Percentiles rank a stretch among this genome's conserved stretches.
Conservation (phyloP, 1,140 invertebrate species). For the Calephelis virginiensis region DNA sequence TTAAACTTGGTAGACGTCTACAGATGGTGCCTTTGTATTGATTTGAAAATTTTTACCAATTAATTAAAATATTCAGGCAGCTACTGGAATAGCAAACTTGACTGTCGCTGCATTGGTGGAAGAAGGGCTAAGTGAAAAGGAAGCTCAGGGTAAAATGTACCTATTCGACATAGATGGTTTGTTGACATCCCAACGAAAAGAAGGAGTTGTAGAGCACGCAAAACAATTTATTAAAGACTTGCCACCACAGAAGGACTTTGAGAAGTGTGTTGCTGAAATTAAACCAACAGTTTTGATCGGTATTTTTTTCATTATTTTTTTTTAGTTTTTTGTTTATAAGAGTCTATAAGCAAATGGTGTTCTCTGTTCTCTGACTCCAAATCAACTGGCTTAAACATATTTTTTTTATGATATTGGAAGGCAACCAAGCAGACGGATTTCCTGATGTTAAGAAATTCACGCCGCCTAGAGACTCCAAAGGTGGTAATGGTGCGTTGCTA, state of each 20-base stretch:
- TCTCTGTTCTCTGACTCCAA: too few species aligned
- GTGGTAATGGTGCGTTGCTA: too few species aligned
- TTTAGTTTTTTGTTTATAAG: too few species aligned
- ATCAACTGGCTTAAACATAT: too few species aligned
- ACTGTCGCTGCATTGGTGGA: conserved; percentile 90
- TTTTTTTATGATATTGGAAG: too few species aligned
- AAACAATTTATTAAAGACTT: conserved; percentile 90
- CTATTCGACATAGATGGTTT: conserved; percentile 93
- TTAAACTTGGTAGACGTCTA: too few species aligned
- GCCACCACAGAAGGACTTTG: conserved; percentile 86
- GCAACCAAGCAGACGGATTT: too few species aligned
- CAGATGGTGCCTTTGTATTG: too few species aligned
- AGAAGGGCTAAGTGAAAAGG: conserved; percentile 6
- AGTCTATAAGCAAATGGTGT: conserved; percentile 83
- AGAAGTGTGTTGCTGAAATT: conserved; percentile 88
- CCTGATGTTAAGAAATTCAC: too few species aligned
- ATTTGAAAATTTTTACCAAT: too few species aligned
- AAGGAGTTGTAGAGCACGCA: conserved; percentile 89
- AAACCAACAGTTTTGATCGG: conserved; percentile 93
- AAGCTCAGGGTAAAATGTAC: conserved; percentile 91
- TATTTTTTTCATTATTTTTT: conserved; percentile 49
- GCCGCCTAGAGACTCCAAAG: too few species aligned
- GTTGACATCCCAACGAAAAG: conserved; percentile 85
- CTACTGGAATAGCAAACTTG: conserved; percentile 92
- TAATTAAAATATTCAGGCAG: conserved; percentile 78